Base-by-base conservation (phyloP, 2,113 vertebrate genomes). In the Holacanthus passer region DNA sequence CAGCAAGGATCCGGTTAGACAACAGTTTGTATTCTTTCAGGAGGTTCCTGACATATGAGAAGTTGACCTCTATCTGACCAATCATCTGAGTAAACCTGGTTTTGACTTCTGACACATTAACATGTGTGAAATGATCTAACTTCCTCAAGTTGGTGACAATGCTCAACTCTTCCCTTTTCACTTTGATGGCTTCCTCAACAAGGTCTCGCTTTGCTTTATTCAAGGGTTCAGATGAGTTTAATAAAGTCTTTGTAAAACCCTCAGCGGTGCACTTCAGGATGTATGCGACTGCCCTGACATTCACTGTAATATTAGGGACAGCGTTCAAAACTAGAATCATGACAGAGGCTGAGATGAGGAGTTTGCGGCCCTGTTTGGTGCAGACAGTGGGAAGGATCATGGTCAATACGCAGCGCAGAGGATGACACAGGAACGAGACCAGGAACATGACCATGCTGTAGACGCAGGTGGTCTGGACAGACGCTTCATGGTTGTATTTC, bases 351-450 rank as follows among this genome's bases (percentile, higher is more conserved):
- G 97, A 97, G 29, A 98, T 76, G 48, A 98, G 94, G 17, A 99
- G 91, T 53, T 94, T 95, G 48, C 95, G 93, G 2, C 98, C 97
- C 88, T 99, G 96, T 16, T 94, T 95, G 8, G 96, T 97, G 66
- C 97, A 96, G 19, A 97, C 66, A 0, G 95, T 97, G 6, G 97
- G 97, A 74, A 97, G 89, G 1, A 88, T 94, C 81, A 99, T 94
- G 0, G 93, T 97, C 86, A 98, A 94, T 48, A 96, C 94, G 45
- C 98, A 99, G 47, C 98, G 97, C 59, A 95, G 80, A 0, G 98
- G 98, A 69, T 97, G 97, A 31, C 96, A 92, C 56, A 98, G 67
- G 70, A 95, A 87, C 16, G 96, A 95, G 9, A 83, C 58, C 69
- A 97, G 83, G 27, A 96, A 93, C 41, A 94, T 74, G 72, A 95